phyloP scores from a whole-genome alignment of 2,797 vertebrate species.

The Pachyuromys duprasi region DNA sequence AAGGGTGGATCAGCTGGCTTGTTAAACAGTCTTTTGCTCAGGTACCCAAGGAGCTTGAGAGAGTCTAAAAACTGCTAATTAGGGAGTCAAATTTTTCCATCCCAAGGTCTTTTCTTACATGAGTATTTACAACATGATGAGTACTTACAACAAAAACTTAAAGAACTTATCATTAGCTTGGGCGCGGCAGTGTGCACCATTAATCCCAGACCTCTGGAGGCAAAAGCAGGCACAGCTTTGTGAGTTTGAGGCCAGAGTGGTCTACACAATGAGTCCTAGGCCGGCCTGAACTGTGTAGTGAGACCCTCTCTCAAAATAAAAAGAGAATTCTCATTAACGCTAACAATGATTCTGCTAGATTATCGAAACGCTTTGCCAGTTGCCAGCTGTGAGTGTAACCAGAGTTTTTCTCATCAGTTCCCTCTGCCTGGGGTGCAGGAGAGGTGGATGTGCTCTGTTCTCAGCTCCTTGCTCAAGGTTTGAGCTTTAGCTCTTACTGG shows the following conservation, averaged over 20 bases:
- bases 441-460: background rate
- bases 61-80: background rate
- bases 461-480: background rate
- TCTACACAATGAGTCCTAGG: background rate
- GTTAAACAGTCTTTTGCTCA: background rate
- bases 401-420: background rate
- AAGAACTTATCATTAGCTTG: background rate
- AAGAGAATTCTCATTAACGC: background rate
- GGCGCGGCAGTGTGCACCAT: background rate
- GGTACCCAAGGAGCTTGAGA: background rate
- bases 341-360: background rate
- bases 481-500: background rate
- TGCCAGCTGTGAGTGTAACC: background rate
- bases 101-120: background rate
- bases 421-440: background rate
- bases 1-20: background rate
- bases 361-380: background rate
- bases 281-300: background rate
- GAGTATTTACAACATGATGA: too few species aligned
- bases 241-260: background rate
- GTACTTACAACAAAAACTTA: background rate
- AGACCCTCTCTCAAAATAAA: background rate
- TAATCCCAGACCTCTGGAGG: background rate
- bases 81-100: background rate
- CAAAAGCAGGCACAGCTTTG: background rate